Percentiles rank a stretch among this genome's conserved stretches.
These are phyloP conservation scores for Mesopsocus fuscifrons DNA, from an alignment of 2,888 invertebrate genomes.

Conservation along the genomic window DNA sequence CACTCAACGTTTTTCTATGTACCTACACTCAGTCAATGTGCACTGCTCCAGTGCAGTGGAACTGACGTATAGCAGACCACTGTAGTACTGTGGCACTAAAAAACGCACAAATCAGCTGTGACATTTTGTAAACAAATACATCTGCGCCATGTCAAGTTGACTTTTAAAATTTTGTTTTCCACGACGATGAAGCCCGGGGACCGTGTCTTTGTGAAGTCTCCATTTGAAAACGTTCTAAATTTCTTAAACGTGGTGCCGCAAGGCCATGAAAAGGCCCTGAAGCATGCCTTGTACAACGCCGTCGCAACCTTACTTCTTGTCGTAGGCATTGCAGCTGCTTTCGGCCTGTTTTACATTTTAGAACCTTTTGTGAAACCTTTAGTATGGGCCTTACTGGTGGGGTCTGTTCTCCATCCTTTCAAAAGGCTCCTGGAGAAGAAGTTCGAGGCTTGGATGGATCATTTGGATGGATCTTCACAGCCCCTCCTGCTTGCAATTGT, in stretches of 20 bases:
- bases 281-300: constrained; percentile 80
- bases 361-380: constrained; percentile 86
- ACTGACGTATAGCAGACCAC: too few relatives aligned
- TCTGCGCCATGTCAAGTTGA: too few relatives aligned
- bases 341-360: constrained; percentile 64
- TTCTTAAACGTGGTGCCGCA: constrained; percentile 47
- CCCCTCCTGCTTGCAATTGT: constrained; percentile 26
- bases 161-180: too few relatives aligned
- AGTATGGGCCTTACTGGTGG: constrained; percentile 89
- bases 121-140: too few relatives aligned
- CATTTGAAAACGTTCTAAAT: constrained; percentile 48
- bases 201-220: constrained; percentile 18
- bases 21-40: too few relatives aligned
- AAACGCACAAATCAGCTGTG: too few relatives aligned
- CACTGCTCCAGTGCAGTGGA: too few relatives aligned
- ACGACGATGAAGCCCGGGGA: neutral
- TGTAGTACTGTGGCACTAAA: too few relatives aligned
- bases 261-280: constrained; percentile 73
- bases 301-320: constrained; percentile 58
- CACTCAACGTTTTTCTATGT: too few relatives aligned
- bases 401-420: constrained; percentile 92
- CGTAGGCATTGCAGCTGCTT: constrained; percentile 45
- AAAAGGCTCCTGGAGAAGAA: constrained; percentile 61
- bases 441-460: constrained; percentile 60
- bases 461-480: constrained; percentile 35